Conservation (phyloP, 2,113 vertebrate species). For the Tragelaphus scriptus region DNA sequence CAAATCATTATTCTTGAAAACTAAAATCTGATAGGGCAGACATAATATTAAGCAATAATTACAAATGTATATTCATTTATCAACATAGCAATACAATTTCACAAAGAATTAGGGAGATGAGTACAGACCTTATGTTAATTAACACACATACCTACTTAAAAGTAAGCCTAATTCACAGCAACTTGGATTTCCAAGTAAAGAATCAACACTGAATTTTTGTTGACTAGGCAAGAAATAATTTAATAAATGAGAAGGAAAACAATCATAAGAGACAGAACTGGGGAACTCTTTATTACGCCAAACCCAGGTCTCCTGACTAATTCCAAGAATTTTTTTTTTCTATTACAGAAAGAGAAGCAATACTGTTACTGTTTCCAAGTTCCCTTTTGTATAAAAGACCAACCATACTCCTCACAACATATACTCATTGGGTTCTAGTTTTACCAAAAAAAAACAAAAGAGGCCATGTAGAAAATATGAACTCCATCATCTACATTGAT, state of each 20-base stretch:
- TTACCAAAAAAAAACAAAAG: neutral
- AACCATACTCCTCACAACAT: neutral
- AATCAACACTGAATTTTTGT: neutral
- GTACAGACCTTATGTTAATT: neutral
- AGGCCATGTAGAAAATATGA: neutral
- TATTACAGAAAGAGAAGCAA: neutral
- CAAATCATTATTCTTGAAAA: neutral
- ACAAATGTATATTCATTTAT: neutral
- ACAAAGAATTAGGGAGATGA: neutral
- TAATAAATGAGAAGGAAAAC: neutral
- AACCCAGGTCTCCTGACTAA: neutral
- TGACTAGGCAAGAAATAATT: neutral
- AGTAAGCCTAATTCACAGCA: neutral
- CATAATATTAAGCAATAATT: neutral
- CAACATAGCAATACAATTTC: neutral
- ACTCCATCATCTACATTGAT: neutral
- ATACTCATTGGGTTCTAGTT: neutral
- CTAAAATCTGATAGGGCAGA: neutral
- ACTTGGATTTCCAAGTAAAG: slow-evolving; percentile 6
- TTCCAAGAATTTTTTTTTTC: neutral
- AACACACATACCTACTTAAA: neutral
- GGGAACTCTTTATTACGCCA: neutral
- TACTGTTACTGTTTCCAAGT: neutral
- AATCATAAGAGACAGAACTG: neutral
- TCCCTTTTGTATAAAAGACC: slow-evolving; percentile 7